These are phyloP conservation scores for Megaceryle torquata DNA, from an alignment of 2,113 vertebrate species.

Conservation along the genomic window DNA sequence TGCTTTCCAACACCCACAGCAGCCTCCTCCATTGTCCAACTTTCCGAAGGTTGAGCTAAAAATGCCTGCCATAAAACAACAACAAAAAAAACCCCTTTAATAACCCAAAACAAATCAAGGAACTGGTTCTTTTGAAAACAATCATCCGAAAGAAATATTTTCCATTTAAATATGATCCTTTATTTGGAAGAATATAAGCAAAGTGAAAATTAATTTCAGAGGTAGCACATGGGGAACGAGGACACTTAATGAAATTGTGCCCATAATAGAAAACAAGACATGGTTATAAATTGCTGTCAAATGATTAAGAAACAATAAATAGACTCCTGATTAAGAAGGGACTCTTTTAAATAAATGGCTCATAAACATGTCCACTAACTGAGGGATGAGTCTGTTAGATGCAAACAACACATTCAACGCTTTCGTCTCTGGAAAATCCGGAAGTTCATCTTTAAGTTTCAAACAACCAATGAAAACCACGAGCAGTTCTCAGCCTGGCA, in stretches of 20 bases:
- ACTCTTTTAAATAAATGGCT: background rate
- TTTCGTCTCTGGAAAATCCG: background rate
- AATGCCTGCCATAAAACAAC: background rate
- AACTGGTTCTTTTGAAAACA: background rate
- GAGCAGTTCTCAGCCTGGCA: background rate
- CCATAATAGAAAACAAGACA: background rate
- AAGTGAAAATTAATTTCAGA: slow-evolving; percentile 14
- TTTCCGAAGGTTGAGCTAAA: background rate
- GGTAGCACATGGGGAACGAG: background rate
- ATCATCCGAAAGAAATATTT: background rate
- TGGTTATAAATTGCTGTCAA: background rate
- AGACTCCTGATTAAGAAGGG: background rate
- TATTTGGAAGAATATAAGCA: background rate
- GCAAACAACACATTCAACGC: background rate
- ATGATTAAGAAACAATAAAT: slow-evolving; percentile 18
- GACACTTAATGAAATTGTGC: background rate
- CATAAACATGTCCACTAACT: background rate
- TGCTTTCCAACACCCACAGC: background rate
- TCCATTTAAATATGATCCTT: background rate
- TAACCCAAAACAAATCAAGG: background rate
- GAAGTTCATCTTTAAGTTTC: background rate
- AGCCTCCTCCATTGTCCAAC: background rate
- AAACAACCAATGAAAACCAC: background rate
- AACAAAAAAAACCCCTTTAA: background rate
- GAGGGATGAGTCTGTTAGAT: background rate